Evolutionary conservation across 2,113 vertebrate genomes (phyloP), one percentile per base, ranked within the genome.

Genomic region (Menidia beryllina): DNA sequence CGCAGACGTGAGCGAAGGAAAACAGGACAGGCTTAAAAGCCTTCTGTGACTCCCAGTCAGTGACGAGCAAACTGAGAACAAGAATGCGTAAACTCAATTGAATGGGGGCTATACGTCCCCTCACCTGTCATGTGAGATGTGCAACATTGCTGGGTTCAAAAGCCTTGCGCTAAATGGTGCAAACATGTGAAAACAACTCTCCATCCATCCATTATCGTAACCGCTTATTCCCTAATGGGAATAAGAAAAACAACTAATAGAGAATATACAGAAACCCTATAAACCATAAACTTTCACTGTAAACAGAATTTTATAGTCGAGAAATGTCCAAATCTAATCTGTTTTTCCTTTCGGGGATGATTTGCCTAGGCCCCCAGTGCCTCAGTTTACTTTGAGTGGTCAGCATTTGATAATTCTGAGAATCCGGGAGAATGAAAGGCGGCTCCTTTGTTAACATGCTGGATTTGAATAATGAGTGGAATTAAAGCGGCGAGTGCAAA

Each of bases 301-400:
- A 83, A 88, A 83, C 79, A 76, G 77, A 85, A 84, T 84, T 85
- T 69, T 82, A 70, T 25, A 25, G 75, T 69, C 72, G 72, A 84
- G 86, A 82, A 52, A 77, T 71, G 83, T 78, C 76, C 86, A 3
- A 82, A 87, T 73, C 88, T 87, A 82, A 90, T 90, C 83, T 85
- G 84, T 79, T 83, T 85, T 69, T 73, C 77, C 77, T 90, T 67
- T 24, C 82, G 83, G 73, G 67, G 77, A 82, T 15, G 67, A 51
- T 86, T 88, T 80, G 69, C 71, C 81, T 70, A 75, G 75, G 75
- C 62, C 45, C 30, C 45, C 30, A 41, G 67, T 69, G 82, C 30
- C 71, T 75, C 51, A 77, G 75, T 79, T 88, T 83, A 83, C 79
- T 85, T 75, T 84, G 61, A 85, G 38, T 85, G 84, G 83, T 86